A percentile compares a stretch with the other conserved stretches of the same genome.
These are phyloP conservation scores for Eciton burchellii DNA, from an alignment of 1,140 invertebrate genomes.

Conservation along the genomic window DNA sequence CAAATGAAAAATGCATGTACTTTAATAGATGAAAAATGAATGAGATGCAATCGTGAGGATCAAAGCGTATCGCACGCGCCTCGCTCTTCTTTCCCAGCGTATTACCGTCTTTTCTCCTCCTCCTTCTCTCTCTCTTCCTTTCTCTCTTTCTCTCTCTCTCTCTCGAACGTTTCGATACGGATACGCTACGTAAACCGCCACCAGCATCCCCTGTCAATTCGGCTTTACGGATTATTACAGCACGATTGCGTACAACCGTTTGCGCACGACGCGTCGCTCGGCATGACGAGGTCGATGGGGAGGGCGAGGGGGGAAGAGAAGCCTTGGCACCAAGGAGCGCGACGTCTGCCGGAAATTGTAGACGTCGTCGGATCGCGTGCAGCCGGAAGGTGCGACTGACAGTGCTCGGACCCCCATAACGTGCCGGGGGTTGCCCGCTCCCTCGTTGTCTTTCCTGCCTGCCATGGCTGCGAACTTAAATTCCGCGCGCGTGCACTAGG, in stretches of 20 bases:
- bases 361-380: constrained; percentile 80
- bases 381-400: constrained; percentile 80
- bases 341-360: constrained; percentile 80
- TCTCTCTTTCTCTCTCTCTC: background rate
- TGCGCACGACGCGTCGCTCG: constrained; percentile 64
- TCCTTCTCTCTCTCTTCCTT: background rate
- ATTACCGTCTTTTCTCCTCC: too few species aligned
- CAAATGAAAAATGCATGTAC: background rate
- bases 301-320: background rate
- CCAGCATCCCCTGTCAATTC: constrained; percentile 66
- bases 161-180: background rate
- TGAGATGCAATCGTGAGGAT: background rate
- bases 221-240: constrained; percentile 67
- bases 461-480: constrained; percentile 47
- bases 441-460: constrained; percentile 63
- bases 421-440: constrained; percentile 51
- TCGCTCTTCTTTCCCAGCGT: too few species aligned
- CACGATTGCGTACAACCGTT: constrained; percentile 69
- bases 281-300: too few species aligned
- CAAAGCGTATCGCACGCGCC: background rate
- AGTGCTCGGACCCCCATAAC: constrained; percentile 74
- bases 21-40: background rate
- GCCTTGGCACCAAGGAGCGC: constrained; percentile 58
- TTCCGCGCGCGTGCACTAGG: background rate
- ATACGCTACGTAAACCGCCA: constrained; percentile 27